These are phyloP conservation scores for Tholera decimalis DNA, from an alignment of 2,888 invertebrate species.

Conservation along the genomic window DNA sequence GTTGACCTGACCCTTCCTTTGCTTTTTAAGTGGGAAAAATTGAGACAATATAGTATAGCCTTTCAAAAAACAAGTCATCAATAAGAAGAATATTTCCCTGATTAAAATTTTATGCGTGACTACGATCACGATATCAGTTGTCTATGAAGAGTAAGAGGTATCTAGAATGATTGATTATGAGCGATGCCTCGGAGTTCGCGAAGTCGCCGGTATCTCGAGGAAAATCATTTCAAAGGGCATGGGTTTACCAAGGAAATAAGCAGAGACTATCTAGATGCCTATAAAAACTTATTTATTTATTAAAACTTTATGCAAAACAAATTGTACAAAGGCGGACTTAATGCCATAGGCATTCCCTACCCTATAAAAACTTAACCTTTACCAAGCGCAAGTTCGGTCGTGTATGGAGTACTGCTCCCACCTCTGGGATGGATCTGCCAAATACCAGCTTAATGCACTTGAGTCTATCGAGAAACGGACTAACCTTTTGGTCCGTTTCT, in stretches of 20 bases:
- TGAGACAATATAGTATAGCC: neutral
- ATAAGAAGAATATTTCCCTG: conserved; percentile 36
- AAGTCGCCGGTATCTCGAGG: conserved; percentile 23
- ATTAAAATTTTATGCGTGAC: conserved; percentile 47
- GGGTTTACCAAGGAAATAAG: neutral
- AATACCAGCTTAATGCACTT: no score
- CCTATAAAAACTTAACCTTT: no score
- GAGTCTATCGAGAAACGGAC: no score
- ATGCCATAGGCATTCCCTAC: no score
- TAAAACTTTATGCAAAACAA: no score
- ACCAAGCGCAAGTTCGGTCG: no score
- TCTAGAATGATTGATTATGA: conserved; percentile 37
- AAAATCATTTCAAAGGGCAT: conserved; percentile 22
- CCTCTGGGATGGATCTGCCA: no score
- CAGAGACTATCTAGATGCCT: neutral
- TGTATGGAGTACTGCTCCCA: no score
- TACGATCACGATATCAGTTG: conserved; percentile 32
- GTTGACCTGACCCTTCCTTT: no score
- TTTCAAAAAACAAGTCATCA: neutral
- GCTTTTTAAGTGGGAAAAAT: neutral
- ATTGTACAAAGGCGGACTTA: no score
- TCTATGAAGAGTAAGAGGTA: conserved; percentile 10
- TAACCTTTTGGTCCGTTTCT: no score
- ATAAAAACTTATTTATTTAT: no score
- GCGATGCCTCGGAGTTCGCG: conserved; percentile 8